A percentile compares a stretch with the other conserved stretches of the same genome.
Conservation (phyloP, 2,113 vertebrate species). For the Chelonoidis abingdonii region DNA sequence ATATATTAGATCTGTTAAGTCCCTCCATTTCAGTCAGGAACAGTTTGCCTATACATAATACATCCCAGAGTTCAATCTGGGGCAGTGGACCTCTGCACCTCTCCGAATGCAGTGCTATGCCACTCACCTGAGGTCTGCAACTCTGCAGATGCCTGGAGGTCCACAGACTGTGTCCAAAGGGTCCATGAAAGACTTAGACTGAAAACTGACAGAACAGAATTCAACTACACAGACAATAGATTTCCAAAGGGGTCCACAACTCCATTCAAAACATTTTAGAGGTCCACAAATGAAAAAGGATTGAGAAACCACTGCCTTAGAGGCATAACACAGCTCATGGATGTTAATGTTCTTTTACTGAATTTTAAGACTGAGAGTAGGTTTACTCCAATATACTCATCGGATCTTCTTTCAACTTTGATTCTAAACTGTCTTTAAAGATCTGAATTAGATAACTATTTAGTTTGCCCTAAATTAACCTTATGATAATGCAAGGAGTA, state of each 20-base stretch:
- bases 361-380: neutral
- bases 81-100: neutral
- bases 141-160: neutral
- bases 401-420: neutral
- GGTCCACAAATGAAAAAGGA: neutral
- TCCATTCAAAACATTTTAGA: neutral
- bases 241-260: neutral
- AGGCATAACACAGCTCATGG: neutral
- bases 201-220: neutral
- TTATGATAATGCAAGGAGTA: slow-evolving; percentile 24
- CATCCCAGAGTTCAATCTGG: neutral
- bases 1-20: neutral
- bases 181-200: neutral
- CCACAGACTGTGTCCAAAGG: neutral
- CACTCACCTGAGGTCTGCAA: neutral
- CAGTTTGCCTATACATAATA: neutral
- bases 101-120: neutral
- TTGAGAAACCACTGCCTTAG: neutral
- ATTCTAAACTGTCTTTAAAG: neutral
- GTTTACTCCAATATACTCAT: neutral
- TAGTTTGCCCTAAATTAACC: slow-evolving; percentile 51
- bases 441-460: neutral
- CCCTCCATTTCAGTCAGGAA: neutral
- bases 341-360: neutral
- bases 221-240: neutral